phyloP scores from a whole-genome alignment of 2,113 vertebrate genomes.

The Mormyrus lacerda region DNA sequence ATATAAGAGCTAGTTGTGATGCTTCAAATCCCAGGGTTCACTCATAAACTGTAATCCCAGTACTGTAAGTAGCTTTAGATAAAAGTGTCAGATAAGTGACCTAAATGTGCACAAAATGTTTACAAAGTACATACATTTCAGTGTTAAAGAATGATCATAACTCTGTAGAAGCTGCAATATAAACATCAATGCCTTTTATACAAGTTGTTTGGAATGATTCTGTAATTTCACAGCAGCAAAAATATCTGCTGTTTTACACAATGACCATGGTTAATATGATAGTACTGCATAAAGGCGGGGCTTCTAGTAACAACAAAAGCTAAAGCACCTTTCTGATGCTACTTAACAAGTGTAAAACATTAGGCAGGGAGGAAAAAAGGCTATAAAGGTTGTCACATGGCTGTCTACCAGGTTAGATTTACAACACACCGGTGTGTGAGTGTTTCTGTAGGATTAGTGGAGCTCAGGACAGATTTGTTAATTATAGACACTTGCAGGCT shows the following conservation, averaged over 20 bases:
- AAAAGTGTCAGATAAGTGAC: not conserved
- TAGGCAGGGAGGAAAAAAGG: not conserved
- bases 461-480: slow-evolving; percentile 10
- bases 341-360: not conserved
- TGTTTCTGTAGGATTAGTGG: not conserved
- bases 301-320: not conserved
- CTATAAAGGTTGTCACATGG: not conserved
- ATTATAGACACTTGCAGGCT: slow-evolving; percentile 6
- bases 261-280: not conserved
- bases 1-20: not conserved
- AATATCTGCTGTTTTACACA: not conserved
- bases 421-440: not conserved
- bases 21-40: not conserved
- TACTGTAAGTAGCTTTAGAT: not conserved
- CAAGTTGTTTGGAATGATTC: not conserved
- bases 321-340: not conserved
- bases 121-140: not conserved
- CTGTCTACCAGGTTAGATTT: not conserved
- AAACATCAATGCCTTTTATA: not conserved
- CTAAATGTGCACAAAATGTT: not conserved
- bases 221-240: not conserved
- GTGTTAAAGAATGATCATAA: not conserved
- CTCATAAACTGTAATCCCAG: not conserved
- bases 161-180: not conserved
- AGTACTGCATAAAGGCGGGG: not conserved